Evolutionary conservation across 2,888 invertebrate species (phyloP).

Genomic region (Allophyes oxyacanthae): DNA sequence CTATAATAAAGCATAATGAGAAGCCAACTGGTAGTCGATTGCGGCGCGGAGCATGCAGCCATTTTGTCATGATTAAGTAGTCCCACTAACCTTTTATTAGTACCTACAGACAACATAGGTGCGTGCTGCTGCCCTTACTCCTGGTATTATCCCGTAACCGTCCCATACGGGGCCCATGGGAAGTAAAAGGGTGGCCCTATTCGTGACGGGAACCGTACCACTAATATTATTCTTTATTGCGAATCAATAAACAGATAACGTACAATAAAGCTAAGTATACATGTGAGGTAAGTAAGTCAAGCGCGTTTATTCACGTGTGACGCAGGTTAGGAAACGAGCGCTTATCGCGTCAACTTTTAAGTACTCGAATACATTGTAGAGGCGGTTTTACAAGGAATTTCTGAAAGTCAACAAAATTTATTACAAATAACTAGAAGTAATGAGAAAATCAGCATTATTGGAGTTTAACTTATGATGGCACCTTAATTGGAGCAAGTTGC

Average conservation of each 20-base stretch:
- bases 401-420: too few species aligned
- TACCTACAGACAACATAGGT: conserved; percentile 31
- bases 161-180: conserved; percentile 43
- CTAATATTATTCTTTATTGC: conserved; percentile 44
- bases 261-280: conserved; percentile 14
- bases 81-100: conserved; percentile 31
- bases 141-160: conserved; percentile 33
- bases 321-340: neutral
- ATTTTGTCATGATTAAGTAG: neutral
- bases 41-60: too few species aligned
- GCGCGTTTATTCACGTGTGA: conserved; percentile 6
- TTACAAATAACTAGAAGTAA: too few species aligned
- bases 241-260: conserved; percentile 38
- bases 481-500: too few species aligned
- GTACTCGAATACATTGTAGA: neutral
- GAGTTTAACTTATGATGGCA: too few species aligned
- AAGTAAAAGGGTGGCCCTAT: conserved; percentile 16
- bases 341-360: neutral
- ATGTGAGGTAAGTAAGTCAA: too few species aligned
- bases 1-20: too few species aligned
- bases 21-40: too few species aligned
- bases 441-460: too few species aligned
- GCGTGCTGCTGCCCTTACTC: conserved; percentile 23
- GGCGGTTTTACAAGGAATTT: too few species aligned
- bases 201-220: conserved; percentile 16